A percentile compares a stretch with the other conserved stretches of the same genome.
Conservation (phyloP, 2,888 invertebrate genomes). For the Syrphus vitripennis region DNA sequence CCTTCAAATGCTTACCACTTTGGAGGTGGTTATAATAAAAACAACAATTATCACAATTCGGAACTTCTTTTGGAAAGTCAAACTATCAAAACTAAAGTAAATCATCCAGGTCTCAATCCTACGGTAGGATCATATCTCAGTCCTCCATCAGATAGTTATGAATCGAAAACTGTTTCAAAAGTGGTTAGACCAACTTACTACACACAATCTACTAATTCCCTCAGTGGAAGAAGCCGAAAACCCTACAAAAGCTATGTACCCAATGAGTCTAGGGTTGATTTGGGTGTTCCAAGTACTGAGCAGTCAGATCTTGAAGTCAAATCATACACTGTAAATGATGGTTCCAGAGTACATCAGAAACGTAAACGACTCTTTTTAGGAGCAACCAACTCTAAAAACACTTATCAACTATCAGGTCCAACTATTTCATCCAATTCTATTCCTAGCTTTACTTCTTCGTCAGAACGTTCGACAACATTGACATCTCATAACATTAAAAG, state of each 20-base stretch:
- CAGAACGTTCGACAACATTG: conserved; percentile 55
- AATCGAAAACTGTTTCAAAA: conserved; percentile 72
- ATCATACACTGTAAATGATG: conserved; percentile 74
- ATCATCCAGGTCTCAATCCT: conserved; percentile 72
- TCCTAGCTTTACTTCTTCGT: conserved; percentile 28
- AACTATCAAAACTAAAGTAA: conserved; percentile 75
- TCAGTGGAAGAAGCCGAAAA: conserved; percentile 50
- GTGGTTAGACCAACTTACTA: conserved; percentile 19
- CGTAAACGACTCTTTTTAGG: conserved; percentile 79
- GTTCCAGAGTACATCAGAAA: conserved; percentile 76
- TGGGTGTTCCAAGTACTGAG: conserved; percentile 77
- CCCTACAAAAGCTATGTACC: conserved; percentile 72
- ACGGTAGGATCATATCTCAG: conserved; percentile 79
- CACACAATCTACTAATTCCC: conserved; percentile 11
- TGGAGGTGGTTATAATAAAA: conserved; percentile 72
- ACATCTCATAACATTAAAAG: conserved; percentile 27
- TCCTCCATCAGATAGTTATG: conserved; percentile 77
- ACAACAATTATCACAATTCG: conserved; percentile 74
- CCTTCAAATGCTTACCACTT: conserved; percentile 73
- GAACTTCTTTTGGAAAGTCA: conserved; percentile 75
- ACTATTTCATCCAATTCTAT: conserved; percentile 54
- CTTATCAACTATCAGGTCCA: conserved; percentile 73
- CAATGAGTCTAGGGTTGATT: conserved; percentile 76
- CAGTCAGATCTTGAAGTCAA: conserved; percentile 79
- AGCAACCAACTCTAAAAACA: conserved; percentile 63